These are phyloP conservation scores for Alectura lathami DNA, from an alignment of 2,113 vertebrate genomes.

Conservation along the genomic window DNA sequence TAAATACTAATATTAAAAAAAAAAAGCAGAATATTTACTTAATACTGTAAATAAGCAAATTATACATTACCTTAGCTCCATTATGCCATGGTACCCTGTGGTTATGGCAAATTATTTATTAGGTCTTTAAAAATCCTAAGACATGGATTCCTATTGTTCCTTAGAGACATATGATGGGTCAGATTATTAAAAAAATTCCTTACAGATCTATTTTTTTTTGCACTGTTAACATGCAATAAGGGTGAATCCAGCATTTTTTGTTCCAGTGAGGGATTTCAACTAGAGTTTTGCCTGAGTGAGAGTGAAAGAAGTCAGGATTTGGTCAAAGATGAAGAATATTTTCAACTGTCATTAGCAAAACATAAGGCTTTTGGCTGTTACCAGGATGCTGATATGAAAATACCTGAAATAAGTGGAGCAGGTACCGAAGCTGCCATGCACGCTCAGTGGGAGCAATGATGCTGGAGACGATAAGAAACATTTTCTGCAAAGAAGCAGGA, in stretches of 20 bases:
- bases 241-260: background rate
- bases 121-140: conserved; percentile 55
- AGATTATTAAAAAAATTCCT: conserved; percentile 32
- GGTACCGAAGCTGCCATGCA: conserved; percentile 26
- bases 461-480: conserved; percentile 14
- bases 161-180: background rate
- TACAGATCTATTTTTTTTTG: background rate
- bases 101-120: conserved; percentile 61
- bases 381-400: background rate
- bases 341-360: background rate
- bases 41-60: conserved; percentile 31
- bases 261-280: background rate
- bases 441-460: conserved; percentile 18
- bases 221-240: background rate
- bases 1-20: background rate
- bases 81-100: conserved; percentile 3
- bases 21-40: background rate
- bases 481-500: conserved; percentile 36
- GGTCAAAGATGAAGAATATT: background rate
- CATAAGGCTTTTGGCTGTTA: background rate
- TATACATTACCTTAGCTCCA: conserved; percentile 15
- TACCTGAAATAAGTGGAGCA: conserved; percentile 50
- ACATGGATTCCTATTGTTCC: background rate
- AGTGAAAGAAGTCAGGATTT: background rate
- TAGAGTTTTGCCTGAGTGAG: background rate